Evolutionary conservation across 2,113 vertebrate genomes (phyloP).

Genomic region (Antennarius striatus): DNA sequence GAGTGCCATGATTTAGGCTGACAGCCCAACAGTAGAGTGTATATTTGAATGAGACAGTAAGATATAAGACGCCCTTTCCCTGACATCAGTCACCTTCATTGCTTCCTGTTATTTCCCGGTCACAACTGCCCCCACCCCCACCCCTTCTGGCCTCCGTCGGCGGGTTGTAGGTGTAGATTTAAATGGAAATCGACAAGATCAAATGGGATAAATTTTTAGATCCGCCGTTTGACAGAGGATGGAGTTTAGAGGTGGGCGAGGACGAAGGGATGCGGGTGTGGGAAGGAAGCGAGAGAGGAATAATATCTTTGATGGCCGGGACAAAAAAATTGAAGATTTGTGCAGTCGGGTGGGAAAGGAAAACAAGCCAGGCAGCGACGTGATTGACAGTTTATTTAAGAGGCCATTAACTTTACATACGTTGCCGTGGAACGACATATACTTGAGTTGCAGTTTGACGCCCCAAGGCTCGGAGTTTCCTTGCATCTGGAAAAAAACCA

Average conservation of each 20-base stretch:
- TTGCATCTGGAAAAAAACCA: slow-evolving; percentile 22
- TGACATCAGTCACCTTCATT: slow-evolving; percentile 61
- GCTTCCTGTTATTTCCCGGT: slow-evolving; percentile 41
- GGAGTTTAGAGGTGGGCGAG: slow-evolving; percentile 21
- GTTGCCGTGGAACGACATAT: slow-evolving; percentile 64
- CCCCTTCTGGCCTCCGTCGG: background rate
- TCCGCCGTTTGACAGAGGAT: slow-evolving; percentile 64
- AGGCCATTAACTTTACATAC: slow-evolving; percentile 83
- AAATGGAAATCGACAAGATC: slow-evolving; percentile 75
- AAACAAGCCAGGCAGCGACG: slow-evolving; percentile 53
- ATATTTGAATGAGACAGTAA: slow-evolving; percentile 68
- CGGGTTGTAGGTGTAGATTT: slow-evolving; percentile 60
- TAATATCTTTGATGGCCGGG: slow-evolving; percentile 52
- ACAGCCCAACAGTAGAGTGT: slow-evolving; percentile 60
- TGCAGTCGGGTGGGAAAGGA: slow-evolving; percentile 52
- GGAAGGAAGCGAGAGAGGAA: slow-evolving; percentile 7
- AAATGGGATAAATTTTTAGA: slow-evolving; percentile 76
- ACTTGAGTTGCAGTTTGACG: slow-evolving; percentile 47
- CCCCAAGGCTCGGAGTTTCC: slow-evolving; percentile 39
- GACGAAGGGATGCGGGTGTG: background rate
- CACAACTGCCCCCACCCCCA: slow-evolving; percentile 36
- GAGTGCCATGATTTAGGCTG: slow-evolving; percentile 59
- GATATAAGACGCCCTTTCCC: slow-evolving; percentile 53
- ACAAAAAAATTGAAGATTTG: slow-evolving; percentile 49
- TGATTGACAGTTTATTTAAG: slow-evolving; percentile 84